Percentiles rank a stretch among this genome's conserved stretches.
These are phyloP conservation scores for Genyomyrus donnyi DNA, from an alignment of 2,113 vertebrate species.

Conservation along the genomic window DNA sequence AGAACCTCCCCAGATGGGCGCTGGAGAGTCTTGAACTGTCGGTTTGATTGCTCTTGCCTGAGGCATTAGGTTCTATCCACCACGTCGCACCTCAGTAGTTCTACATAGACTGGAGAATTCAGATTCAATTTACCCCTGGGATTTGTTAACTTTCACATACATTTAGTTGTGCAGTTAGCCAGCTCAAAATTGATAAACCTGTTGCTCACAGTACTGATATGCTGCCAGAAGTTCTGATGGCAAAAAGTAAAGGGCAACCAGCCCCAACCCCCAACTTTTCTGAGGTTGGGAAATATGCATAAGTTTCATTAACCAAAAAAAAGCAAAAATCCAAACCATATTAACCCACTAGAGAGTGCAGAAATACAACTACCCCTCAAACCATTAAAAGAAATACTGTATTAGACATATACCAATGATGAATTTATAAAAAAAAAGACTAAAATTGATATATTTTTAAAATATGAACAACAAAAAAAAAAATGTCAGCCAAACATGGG, in stretches of 20 bases:
- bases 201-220: slow-evolving; percentile 61
- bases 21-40: slow-evolving; percentile 68
- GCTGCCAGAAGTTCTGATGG: slow-evolving; percentile 38
- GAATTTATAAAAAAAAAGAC: slow-evolving; percentile 30
- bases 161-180: slow-evolving; percentile 77
- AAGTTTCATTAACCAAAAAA: slow-evolving; percentile 39
- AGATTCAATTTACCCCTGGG: slow-evolving; percentile 71
- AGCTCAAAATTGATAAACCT: slow-evolving; percentile 80
- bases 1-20: slow-evolving; percentile 62
- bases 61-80: slow-evolving; percentile 79
- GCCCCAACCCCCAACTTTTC: slow-evolving; percentile 4
- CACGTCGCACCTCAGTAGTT: slow-evolving; percentile 79
- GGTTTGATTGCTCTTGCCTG: slow-evolving; percentile 78
- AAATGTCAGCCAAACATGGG: slow-evolving; percentile 26
- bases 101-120: slow-evolving; percentile 72
- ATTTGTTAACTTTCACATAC: slow-evolving; percentile 86
- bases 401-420: slow-evolving; percentile 33
- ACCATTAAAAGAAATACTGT: slow-evolving; percentile 32
- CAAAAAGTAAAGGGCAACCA: slow-evolving; percentile 3
- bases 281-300: slow-evolving; percentile 29
- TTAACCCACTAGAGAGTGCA: slow-evolving; percentile 34
- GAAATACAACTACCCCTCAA: slow-evolving; percentile 35
- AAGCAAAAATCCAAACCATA: slow-evolving; percentile 30
- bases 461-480: slow-evolving; percentile 24
- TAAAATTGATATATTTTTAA: slow-evolving; percentile 33